Conservation (phyloP, 2,888 invertebrate species). For the Cynaeus angustus region DNA sequence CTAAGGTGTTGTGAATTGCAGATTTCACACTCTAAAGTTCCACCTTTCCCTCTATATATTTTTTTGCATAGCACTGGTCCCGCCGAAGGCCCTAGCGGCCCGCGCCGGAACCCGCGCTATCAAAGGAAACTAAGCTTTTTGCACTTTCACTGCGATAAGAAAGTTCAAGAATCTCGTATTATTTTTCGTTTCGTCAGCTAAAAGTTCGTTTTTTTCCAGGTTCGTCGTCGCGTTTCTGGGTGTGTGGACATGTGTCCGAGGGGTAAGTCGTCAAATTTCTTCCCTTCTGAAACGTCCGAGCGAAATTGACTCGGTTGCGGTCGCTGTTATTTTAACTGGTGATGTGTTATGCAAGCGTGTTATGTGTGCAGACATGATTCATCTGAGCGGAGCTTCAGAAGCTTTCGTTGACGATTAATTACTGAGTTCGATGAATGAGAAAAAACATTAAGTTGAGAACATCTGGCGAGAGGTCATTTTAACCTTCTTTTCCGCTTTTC, state of each 20-base stretch:
- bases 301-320: slow-evolving; percentile 16
- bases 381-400: slow-evolving; percentile 12
- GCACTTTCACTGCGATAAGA: slow-evolving; percentile 19
- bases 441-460: slow-evolving; percentile 28
- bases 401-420: slow-evolving; percentile 23
- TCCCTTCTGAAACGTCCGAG: background rate
- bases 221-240: slow-evolving; percentile 73
- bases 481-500: slow-evolving; percentile 11
- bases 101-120: slow-evolving; percentile 3
- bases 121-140: slow-evolving; percentile 23
- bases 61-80: background rate
- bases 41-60: background rate
- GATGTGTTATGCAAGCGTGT: slow-evolving; percentile 34
- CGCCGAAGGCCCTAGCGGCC: background rate
- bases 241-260: slow-evolving; percentile 71
- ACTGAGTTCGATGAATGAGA: slow-evolving; percentile 34
- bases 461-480: slow-evolving; percentile 27
- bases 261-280: slow-evolving; percentile 70
- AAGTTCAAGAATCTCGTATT: slow-evolving; percentile 35
- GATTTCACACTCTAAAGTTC: background rate
- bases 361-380: slow-evolving; percentile 18
- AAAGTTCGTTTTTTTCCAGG: slow-evolving; percentile 68
- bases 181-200: slow-evolving; percentile 24
- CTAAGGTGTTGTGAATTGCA: too few species aligned
- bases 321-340: slow-evolving; percentile 34